Conservation (phyloP, 2,888 invertebrate species). For the Luperina testacea region DNA sequence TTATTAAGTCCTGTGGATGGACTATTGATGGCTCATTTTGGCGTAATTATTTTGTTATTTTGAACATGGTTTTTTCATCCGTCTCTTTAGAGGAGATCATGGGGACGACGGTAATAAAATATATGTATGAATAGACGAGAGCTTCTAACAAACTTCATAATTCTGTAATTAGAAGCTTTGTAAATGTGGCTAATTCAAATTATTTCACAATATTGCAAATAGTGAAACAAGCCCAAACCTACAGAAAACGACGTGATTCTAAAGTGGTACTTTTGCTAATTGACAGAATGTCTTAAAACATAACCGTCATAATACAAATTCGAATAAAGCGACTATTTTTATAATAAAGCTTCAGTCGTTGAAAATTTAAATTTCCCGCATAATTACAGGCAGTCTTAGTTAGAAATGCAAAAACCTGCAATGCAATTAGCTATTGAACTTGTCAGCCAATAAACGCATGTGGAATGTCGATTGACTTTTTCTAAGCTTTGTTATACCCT, state of each 20-base stretch:
- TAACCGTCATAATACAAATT: not conserved
- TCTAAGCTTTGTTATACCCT: constrained; percentile 50
- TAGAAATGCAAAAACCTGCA: constrained; percentile 35
- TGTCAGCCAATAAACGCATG: constrained; percentile 40
- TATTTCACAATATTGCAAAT: not conserved
- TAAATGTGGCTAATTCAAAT: not conserved
- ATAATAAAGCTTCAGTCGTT: not conserved
- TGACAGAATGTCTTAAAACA: not conserved
- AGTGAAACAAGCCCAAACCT: not conserved
- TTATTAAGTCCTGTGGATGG: not conserved
- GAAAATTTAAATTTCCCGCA: constrained; percentile 24
- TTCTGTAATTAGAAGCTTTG: too few relatives aligned
- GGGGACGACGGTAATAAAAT: not conserved
- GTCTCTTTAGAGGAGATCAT: not conserved
- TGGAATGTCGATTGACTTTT: constrained; percentile 34
- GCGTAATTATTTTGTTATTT: not conserved
- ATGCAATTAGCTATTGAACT: constrained; percentile 47
- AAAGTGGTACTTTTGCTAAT: not conserved
- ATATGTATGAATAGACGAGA: not conserved
- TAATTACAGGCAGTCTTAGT: constrained; percentile 24
- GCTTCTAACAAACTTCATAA: not conserved
- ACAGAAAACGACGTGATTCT: not conserved
- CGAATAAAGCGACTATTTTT: not conserved
- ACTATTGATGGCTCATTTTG: not conserved
- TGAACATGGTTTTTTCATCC: not conserved